These are phyloP conservation scores for Drosophila nigricruria DNA, from an alignment of 2,888 invertebrate species.

Conservation along the genomic window DNA sequence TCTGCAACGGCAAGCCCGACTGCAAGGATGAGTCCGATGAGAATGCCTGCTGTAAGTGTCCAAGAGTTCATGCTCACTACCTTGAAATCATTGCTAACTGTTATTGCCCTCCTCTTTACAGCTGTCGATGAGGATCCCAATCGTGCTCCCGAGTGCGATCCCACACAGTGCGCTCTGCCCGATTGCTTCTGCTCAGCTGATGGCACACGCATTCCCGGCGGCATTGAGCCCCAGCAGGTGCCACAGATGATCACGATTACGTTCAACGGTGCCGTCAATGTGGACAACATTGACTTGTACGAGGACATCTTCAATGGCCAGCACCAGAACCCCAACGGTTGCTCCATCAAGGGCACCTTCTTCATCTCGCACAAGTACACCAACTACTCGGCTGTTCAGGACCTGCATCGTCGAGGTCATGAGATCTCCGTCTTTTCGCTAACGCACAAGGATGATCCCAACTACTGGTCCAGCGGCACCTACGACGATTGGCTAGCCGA, in stretches of 20 bases:
- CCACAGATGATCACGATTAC: constrained; percentile 97
- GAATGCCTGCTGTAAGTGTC: constrained; percentile 96
- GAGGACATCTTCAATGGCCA: constrained; percentile 95
- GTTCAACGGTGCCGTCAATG: constrained; percentile 96
- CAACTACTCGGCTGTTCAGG: constrained; percentile 95
- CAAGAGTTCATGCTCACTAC: neutral
- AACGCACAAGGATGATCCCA: constrained; percentile 96
- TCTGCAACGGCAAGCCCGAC: constrained; percentile 96
- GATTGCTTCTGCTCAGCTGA: constrained; percentile 97
- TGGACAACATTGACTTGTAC: constrained; percentile 96
- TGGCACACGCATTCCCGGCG: constrained; percentile 94
- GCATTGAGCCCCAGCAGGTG: constrained; percentile 92
- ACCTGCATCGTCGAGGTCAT: constrained; percentile 94
- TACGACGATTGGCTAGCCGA: constrained; percentile 97
- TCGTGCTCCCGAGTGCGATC: constrained; percentile 96
- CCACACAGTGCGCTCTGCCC: constrained; percentile 94
- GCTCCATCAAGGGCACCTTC: constrained; percentile 95
- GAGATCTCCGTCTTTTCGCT: constrained; percentile 96
- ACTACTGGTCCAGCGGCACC: constrained; percentile 94
- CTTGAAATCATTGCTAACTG: neutral
- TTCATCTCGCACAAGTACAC: constrained; percentile 97
- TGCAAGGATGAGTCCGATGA: constrained; percentile 98
- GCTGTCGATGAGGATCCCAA: constrained; percentile 96
- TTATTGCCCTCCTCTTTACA: constrained; percentile 77
- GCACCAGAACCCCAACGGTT: constrained; percentile 94